Base-by-base conservation (phyloP, 2,888 invertebrate genomes). In the Platycheirus albimanus region DNA sequence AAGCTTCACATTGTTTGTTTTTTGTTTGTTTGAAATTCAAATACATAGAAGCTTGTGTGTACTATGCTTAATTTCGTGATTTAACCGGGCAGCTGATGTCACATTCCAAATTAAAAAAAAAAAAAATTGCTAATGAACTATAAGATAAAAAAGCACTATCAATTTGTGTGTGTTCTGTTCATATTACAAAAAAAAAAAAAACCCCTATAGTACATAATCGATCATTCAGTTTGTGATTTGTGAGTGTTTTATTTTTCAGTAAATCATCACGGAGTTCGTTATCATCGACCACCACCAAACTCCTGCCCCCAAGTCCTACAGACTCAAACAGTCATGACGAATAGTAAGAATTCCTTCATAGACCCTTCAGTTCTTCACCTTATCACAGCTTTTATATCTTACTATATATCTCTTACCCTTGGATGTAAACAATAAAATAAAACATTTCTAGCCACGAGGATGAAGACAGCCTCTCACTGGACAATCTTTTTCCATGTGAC, bases 401-500 rank as follows among this genome's bases (percentile, higher is more conserved):
- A n/a, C n/a, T n/a, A n/a, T n/a, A n/a, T n/a, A n/a, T n/a, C n/a
- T n/a, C n/a, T n/a, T 24, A n/a, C 0, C 13, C n/a, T 36, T 61
- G 24, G 33, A 66, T 20, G 7, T 17, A 38, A 33, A 49, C 19
- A 19, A 33, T 30, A 63, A 61, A 33, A 38, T 17, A 7, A n/a
- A 49, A 15, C 61, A 63, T 64, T 17, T 49, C 7, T 64, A 89
- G 89, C 69, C 89, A 89, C 61, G 89, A 89, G 56, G 89, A 89
- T 67, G 89, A 89, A 83, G 89, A 89, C 33, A 90, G 88, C 1
- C 36, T 90, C 1, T 89, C 89, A 13, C 76, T 89, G 75, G 89
- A 89, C 80, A 89, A 89, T 86, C 87, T 89, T 28, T 90, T 89
- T 81, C 89, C 89, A 2, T 90, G 90, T 86, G 89, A 89, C 86